Conservation (phyloP, 2,888 invertebrate species). For the Philopedon plagiatum region DNA sequence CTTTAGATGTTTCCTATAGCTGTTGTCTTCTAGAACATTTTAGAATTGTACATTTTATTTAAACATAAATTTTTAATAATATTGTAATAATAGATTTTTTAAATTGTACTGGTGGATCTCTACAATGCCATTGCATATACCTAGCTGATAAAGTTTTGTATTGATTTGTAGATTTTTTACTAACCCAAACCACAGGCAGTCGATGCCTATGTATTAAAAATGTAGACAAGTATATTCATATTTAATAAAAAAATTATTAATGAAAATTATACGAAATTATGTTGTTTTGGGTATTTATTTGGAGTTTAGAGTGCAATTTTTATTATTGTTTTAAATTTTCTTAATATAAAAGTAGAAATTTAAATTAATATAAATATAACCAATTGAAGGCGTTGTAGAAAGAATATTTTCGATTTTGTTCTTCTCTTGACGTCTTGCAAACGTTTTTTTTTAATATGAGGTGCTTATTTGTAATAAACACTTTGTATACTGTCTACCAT, state of each 20-base stretch:
- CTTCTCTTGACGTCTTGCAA: slow-evolving; percentile 34
- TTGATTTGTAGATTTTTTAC: slow-evolving; percentile 61
- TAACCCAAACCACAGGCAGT: slow-evolving; percentile 55
- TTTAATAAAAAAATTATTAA: slow-evolving; percentile 27
- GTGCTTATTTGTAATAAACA: slow-evolving; percentile 60
- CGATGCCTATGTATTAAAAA: slow-evolving; percentile 51
- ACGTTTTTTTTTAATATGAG: slow-evolving; percentile 55
- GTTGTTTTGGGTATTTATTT: slow-evolving; percentile 37
- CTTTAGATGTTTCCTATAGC: slow-evolving; percentile 29
- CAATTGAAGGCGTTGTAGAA: slow-evolving; percentile 57
- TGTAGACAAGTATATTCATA: slow-evolving; percentile 52
- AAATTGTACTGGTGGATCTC: slow-evolving; percentile 61
- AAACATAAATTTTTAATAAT: slow-evolving; percentile 19
- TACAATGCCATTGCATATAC: slow-evolving; percentile 64
- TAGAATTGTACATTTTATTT: slow-evolving; percentile 43
- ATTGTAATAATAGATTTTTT: slow-evolving; percentile 21
- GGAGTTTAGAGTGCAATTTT: slow-evolving; percentile 26
- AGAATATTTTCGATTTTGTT: slow-evolving; percentile 51
- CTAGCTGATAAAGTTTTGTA: slow-evolving; percentile 51
- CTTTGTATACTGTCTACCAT: slow-evolving; percentile 62
- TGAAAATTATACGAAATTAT: slow-evolving; percentile 48
- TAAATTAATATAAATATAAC: slow-evolving; percentile 55
- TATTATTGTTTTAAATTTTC: slow-evolving; percentile 21
- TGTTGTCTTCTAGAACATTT: slow-evolving; percentile 30
- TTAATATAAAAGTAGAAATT: slow-evolving; percentile 35